A percentile compares a stretch with the other conserved stretches of the same genome.
Evolutionary conservation across 1,140 invertebrate genomes (phyloP).

Genomic region (Drosophila varians): DNA sequence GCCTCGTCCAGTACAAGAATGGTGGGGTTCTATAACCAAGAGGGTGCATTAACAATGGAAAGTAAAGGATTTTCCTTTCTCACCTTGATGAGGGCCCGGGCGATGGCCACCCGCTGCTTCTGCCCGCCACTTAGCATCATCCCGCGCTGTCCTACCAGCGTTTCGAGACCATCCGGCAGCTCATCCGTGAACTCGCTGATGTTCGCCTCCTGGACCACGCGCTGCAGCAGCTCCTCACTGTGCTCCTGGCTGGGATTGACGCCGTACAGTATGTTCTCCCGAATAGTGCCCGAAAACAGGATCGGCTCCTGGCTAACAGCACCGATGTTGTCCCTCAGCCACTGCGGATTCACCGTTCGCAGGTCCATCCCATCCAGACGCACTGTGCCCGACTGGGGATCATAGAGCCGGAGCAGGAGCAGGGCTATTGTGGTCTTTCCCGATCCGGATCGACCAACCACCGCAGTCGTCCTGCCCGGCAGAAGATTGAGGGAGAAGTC

Average conservation of each 20-base stretch:
- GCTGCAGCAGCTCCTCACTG: constrained; percentile 85
- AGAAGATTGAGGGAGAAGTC: constrained; percentile 89
- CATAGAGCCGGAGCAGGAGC: constrained; percentile 92
- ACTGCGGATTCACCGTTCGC: constrained; percentile 87
- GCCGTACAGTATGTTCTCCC: constrained; percentile 94
- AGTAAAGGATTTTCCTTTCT: background rate
- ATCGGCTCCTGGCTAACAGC: constrained; percentile 92
- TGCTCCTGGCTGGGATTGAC: constrained; percentile 84
- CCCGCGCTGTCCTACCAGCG: constrained; percentile 91
- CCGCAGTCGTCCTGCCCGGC: constrained; percentile 88
- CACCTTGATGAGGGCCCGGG: constrained; percentile 93
- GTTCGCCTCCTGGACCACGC: constrained; percentile 89
- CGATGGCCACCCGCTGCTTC: constrained; percentile 95
- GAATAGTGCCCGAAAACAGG: constrained; percentile 92
- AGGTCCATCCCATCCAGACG: constrained; percentile 88
- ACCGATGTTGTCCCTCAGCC: constrained; percentile 90
- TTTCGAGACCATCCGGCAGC: constrained; percentile 90
- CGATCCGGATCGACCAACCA: constrained; percentile 94
- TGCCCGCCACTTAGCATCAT: constrained; percentile 93
- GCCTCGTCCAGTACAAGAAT: constrained; percentile 95
- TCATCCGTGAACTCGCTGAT: constrained; percentile 91
- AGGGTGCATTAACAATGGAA: background rate
- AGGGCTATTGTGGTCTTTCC: constrained; percentile 93
- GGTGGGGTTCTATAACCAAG: constrained; percentile 88
- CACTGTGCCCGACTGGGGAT: constrained; percentile 88